Conservation (phyloP, 2,113 vertebrate species). For the Hippocampus mohnikei region DNA sequence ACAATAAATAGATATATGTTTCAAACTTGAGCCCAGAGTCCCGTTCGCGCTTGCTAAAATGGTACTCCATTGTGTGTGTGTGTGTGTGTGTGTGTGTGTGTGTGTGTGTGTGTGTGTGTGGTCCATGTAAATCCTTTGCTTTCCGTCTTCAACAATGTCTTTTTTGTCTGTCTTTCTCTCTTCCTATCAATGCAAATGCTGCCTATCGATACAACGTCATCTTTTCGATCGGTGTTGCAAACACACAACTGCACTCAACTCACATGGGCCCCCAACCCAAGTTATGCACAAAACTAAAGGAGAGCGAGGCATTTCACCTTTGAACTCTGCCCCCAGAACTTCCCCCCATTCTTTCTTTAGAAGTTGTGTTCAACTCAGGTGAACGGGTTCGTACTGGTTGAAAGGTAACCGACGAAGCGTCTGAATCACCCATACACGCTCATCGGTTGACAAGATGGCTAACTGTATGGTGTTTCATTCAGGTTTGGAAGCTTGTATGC, state of each 20-base stretch:
- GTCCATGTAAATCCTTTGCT: not conserved
- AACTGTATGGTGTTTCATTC: not conserved
- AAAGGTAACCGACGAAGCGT: conserved; percentile 26
- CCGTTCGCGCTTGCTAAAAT: too few species aligned
- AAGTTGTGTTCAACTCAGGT: conserved; percentile 48
- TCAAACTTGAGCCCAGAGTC: too few species aligned
- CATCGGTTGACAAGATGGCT: not conserved
- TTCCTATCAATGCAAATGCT: not conserved
- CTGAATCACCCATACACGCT: not conserved
- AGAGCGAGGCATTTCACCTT: conserved; percentile 51
- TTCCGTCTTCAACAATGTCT: too few species aligned
- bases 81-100: too few species aligned
- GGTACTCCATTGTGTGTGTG: too few species aligned
- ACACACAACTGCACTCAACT: not conserved
- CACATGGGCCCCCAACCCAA: conserved; percentile 2
- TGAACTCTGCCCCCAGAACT: conserved; percentile 20
- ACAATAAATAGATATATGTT: too few species aligned
- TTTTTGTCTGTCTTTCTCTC: too few species aligned
- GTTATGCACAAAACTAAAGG: conserved; percentile 20
- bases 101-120: too few species aligned
- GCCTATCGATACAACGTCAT: not conserved
- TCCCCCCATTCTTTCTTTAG: not conserved
- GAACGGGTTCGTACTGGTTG: conserved; percentile 50
- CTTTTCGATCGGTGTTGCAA: not conserved
- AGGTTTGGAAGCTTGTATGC: not conserved